A percentile compares a stretch with the other conserved stretches of the same genome.
These are phyloP conservation scores for Cylloceria caligata DNA, from an alignment of 2,888 invertebrate genomes.

Conservation along the genomic window DNA sequence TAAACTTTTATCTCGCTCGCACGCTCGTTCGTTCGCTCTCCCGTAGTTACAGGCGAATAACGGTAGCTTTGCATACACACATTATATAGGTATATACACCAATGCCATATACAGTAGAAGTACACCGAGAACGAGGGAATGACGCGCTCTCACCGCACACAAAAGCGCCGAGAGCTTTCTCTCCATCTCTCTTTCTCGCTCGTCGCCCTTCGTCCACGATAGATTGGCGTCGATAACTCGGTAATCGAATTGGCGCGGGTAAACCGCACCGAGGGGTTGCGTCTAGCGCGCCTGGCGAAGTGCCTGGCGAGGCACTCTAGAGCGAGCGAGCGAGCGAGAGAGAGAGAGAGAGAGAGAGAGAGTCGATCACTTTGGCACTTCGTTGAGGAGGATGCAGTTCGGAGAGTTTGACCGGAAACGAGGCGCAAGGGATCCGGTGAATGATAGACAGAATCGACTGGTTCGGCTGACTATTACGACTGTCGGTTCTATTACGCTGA, in stretches of 20 bases:
- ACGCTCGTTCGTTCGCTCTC: slow-evolving; percentile 18
- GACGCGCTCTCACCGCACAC: slow-evolving; percentile 45
- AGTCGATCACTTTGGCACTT: slow-evolving; percentile 35
- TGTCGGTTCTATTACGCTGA: slow-evolving; percentile 12
- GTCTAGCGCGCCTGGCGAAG: slow-evolving; percentile 1
- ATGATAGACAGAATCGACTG: slow-evolving; percentile 4
- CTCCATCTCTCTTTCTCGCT: slow-evolving; percentile 23
- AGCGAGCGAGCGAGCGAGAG: slow-evolving; percentile 1
- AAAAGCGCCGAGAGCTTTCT: slow-evolving; percentile 40
- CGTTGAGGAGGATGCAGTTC: not conserved
- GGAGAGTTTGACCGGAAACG: slow-evolving; percentile 34
- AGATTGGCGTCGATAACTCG: slow-evolving; percentile 67
- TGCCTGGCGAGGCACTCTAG: not conserved
- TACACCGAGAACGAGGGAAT: slow-evolving; percentile 17
- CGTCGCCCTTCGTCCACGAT: slow-evolving; percentile 39
- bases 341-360: not conserved
- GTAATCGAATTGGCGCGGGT: slow-evolving; percentile 66
- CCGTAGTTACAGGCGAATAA: slow-evolving; percentile 38
- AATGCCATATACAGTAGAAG: not conserved
- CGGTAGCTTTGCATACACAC: slow-evolving; percentile 32
- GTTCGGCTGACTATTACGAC: slow-evolving; percentile 8
- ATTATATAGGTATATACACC: not conserved
- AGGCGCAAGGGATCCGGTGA: slow-evolving; percentile 9
- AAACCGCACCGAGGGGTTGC: slow-evolving; percentile 53
- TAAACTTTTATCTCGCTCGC: slow-evolving; percentile 40